Percentiles rank a stretch among this genome's conserved stretches.
phyloP scores from a whole-genome alignment of 2,113 vertebrate genomes.

The Hemiprocne comata region DNA sequence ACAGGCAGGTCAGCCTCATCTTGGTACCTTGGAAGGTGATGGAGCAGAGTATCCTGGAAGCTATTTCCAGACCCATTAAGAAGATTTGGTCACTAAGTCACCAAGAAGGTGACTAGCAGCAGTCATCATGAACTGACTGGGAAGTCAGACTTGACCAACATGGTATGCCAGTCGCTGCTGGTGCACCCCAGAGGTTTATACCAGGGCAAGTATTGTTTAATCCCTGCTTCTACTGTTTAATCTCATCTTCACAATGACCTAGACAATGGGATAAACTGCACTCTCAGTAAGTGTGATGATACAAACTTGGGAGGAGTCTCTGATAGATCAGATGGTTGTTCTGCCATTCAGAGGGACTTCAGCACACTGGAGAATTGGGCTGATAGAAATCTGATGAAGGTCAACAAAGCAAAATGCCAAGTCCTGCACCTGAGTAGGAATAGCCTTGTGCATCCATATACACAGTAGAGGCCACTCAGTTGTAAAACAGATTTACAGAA shows the following conservation, averaged over 20 bases:
- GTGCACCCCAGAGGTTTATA: not conserved
- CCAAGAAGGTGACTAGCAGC: rapidly evolving
- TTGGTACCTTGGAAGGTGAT: not conserved
- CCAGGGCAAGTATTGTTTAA: not conserved
- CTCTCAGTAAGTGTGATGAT: not conserved
- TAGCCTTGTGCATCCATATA: not conserved
- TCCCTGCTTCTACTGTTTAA: not conserved
- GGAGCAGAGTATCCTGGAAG: not conserved
- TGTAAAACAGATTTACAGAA: not conserved
- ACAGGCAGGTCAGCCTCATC: not conserved
- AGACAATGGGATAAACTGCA: not conserved
- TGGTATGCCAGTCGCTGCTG: not conserved
- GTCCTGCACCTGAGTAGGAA: not conserved
- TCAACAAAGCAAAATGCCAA: not conserved
- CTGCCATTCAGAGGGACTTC: no score
- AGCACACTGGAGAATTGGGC: no score
- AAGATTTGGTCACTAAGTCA: not conserved
- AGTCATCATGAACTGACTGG: not conserved
- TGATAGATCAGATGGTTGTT: not conserved
- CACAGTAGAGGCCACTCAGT: not conserved
- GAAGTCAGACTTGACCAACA: not conserved
- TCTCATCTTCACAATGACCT: not conserved
- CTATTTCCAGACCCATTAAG: not conserved
- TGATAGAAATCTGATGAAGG: not conserved
- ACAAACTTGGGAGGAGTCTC: not conserved